Evolutionary conservation across 1,140 invertebrate genomes (phyloP).

Genomic region (Planococcus citri): DNA sequence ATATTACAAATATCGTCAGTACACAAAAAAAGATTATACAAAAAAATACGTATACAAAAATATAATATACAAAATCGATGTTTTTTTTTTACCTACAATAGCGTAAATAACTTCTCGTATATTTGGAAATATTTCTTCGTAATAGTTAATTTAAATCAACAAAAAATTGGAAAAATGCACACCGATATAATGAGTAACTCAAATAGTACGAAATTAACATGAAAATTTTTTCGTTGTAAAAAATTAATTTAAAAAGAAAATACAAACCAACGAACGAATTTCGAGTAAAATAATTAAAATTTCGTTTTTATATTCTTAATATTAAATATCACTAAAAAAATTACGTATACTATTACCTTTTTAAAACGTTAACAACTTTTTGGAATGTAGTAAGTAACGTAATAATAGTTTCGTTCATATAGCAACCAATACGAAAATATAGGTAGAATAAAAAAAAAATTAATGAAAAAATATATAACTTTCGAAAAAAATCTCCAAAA

Average conservation of each 20-base stretch:
- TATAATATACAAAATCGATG: not conserved
- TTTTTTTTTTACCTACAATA: not conserved
- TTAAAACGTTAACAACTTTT: not conserved
- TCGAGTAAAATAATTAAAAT: not conserved
- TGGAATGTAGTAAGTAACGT: slow-evolving; percentile 15
- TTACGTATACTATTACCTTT: slow-evolving; percentile 16
- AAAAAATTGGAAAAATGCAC: not conserved
- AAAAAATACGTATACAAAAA: slow-evolving; percentile 17
- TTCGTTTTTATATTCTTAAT: not conserved
- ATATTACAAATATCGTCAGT: slow-evolving; percentile 15
- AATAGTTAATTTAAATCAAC: not conserved
- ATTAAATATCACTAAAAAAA: slow-evolving; percentile 18
- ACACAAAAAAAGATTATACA: slow-evolving; percentile 1
- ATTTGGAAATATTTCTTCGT: too few relatives aligned
- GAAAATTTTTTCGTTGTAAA: not conserved
- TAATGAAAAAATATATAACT: not conserved
- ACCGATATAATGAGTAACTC: not conserved
- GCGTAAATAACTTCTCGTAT: not conserved
- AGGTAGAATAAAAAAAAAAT: slow-evolving; percentile 9
- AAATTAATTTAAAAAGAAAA: not conserved
- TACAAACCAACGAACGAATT: not conserved
- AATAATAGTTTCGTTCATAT: not conserved
- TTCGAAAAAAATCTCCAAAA: not conserved
- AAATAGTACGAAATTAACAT: too few relatives aligned
- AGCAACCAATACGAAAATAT: not conserved